Evolutionary conservation across 2,888 invertebrate species (phyloP).

Genomic region (Adelognathus sp.): DNA sequence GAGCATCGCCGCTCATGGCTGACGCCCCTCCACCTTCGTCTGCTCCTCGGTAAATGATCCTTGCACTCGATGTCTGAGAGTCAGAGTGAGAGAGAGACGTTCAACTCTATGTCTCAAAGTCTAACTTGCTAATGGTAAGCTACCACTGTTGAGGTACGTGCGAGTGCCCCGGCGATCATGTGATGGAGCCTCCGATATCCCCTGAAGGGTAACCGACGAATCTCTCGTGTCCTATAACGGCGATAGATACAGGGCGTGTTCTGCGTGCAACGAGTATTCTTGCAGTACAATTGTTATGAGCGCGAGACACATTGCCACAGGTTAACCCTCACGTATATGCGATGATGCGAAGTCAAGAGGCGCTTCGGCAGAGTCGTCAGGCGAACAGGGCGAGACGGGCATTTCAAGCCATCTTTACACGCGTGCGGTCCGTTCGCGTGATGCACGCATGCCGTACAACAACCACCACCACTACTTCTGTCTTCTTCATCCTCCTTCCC

Average conservation of each 20-base stretch:
- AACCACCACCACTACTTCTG: constrained; percentile 44
- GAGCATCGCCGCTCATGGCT: constrained; percentile 43
- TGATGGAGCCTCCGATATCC: constrained; percentile 60
- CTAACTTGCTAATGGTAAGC: constrained; percentile 55
- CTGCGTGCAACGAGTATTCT: not conserved
- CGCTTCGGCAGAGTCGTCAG: constrained; percentile 54
- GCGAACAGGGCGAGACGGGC: constrained; percentile 39
- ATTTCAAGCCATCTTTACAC: constrained; percentile 73
- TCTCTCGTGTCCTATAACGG: not conserved
- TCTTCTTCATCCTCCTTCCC: constrained; percentile 48
- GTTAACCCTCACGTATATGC: not conserved
- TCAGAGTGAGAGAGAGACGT: constrained; percentile 17
- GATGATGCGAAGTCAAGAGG: constrained; percentile 43
- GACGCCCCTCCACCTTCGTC: constrained; percentile 35
- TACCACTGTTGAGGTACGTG: constrained; percentile 22
- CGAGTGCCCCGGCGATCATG: constrained; percentile 17
- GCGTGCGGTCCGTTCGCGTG: constrained; percentile 78
- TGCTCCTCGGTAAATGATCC: constrained; percentile 53
- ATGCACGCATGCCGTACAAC: constrained; percentile 71
- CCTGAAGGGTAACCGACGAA: constrained; percentile 65
- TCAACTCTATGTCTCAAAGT: constrained; percentile 65
- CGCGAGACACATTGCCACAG: not conserved
- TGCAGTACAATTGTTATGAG: not conserved
- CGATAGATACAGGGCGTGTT: not conserved
- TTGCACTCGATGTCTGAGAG: constrained; percentile 67